Evolutionary conservation across 2,113 vertebrate species (phyloP).

Genomic region (Erythrocercus mccallii): DNA sequence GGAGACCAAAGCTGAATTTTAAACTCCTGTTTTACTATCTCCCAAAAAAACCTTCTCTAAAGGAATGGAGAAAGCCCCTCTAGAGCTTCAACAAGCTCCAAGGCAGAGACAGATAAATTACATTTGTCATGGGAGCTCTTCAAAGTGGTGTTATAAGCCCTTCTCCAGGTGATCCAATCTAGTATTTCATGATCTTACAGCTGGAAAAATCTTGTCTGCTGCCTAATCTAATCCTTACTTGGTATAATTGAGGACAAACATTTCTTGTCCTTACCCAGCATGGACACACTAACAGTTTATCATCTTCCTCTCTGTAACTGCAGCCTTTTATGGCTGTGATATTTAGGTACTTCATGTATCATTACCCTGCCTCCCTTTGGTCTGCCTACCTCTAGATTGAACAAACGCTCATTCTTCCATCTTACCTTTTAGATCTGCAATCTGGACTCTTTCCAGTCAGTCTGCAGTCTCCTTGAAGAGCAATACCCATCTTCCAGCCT

Average conservation of each 20-base stretch:
- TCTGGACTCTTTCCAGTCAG: not conserved
- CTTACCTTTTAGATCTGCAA: not conserved
- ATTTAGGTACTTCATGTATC: not conserved
- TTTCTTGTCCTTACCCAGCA: not conserved
- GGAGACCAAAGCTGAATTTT: not conserved
- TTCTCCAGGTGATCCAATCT: not conserved
- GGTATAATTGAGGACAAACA: not conserved
- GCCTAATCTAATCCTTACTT: conserved; percentile 5
- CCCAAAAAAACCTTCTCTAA: not conserved
- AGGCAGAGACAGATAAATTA: not conserved
- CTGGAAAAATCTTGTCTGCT: not conserved
- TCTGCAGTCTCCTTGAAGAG: not conserved
- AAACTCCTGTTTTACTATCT: not conserved
- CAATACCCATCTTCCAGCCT: not conserved
- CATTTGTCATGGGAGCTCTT: not conserved
- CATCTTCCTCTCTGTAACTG: not conserved
- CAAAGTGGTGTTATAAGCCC: not conserved
- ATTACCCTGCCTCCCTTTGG: not conserved
- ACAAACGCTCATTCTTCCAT: not conserved
- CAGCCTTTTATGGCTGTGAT: conserved; percentile 39
- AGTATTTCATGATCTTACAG: not conserved
- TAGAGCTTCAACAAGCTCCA: not conserved
- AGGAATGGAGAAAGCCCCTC: not conserved
- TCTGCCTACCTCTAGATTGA: not conserved
- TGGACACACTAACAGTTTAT: not conserved